These are phyloP conservation scores for Staurois parvus DNA, from an alignment of 2,797 vertebrate species.

Conservation along the genomic window DNA sequence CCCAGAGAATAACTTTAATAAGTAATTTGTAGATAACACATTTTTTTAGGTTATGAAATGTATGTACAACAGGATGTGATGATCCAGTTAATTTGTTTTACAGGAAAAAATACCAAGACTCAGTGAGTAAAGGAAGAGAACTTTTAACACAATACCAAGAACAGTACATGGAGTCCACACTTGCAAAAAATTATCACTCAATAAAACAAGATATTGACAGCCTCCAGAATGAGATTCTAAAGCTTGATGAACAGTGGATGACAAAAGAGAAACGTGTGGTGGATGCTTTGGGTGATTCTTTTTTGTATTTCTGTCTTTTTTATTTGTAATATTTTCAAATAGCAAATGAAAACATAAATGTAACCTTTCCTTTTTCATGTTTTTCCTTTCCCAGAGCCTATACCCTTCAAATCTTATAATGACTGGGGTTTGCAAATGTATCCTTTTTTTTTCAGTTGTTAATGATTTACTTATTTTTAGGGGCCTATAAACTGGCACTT, in stretches of 20 bases:
- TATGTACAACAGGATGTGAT: neutral
- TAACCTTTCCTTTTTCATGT: constrained; percentile 1
- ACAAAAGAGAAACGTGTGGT: constrained; percentile 68
- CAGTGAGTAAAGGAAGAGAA: constrained; percentile 71
- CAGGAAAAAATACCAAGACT: constrained; percentile 76
- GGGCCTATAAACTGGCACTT: too few species aligned
- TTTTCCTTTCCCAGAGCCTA: constrained; percentile 74
- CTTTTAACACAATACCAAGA: constrained; percentile 71
- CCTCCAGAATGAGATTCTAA: constrained; percentile 70
- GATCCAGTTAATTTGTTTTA: constrained; percentile 56
- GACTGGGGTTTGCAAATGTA: constrained; percentile 77
- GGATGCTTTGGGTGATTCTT: constrained; percentile 72
- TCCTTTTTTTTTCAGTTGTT: constrained; percentile 66
- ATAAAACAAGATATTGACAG: constrained; percentile 76
- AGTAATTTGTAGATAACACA: too few species aligned
- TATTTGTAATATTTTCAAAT: neutral
- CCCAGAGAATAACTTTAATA: too few species aligned
- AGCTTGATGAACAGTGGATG: constrained; percentile 68
- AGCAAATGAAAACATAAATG: neutral
- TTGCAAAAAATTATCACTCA: constrained; percentile 72
- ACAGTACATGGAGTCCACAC: constrained; percentile 70
- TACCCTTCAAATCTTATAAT: constrained; percentile 74
- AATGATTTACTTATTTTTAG: too few species aligned
- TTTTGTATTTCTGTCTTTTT: neutral
- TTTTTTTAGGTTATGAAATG: too few species aligned